Base-by-base conservation (phyloP, 2,888 invertebrate genomes). In the Cyclophora punctaria region DNA sequence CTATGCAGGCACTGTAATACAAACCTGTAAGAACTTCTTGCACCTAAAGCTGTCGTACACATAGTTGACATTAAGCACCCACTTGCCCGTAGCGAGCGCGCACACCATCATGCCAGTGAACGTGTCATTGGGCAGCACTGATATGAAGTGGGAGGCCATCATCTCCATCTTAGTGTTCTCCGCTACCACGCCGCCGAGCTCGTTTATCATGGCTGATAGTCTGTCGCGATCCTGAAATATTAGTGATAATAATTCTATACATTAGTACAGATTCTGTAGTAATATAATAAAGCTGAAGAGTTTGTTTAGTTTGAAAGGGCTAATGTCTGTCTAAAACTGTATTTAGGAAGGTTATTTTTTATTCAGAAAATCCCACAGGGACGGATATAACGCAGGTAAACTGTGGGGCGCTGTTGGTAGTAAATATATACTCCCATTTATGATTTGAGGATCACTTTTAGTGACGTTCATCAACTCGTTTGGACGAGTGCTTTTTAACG, bases 141-240 rank as follows among this genome's bases (percentile, higher is more conserved):
- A 75, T 56, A 88, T 72, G 58, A 83, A 87, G 61, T 88, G 88
- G 37, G 87, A 84, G 43, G 88, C 82, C 66, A 87, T 60, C 88
- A 88, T 88, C 57, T 88, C 88, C 87, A 87, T 86, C 62, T 86
- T 87, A 0, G 87, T 88, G 57, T 85, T 88, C 60, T 86, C 87
- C 0, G 87, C 87, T 0, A 88, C 85, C 7, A 87, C 87, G 5
- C 87, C 87, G 2, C 87, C 87, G 33, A 88, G 60, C 58, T 87
- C 86, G 48, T 73, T 79, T 45, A 88, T 78, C 87, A 87, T 87
- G 0, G 85, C 77, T 34, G 71, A 72, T 44, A 87, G 73, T 55
- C 83, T 69, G 51, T 86, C 85, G 1, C 80, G 82, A 58, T 87
- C 85, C 87, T 88, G 58, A 20, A 56, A 56, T 41, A 51, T 20